Evolutionary conservation across 2,888 invertebrate species (phyloP), one percentile per base, ranked within the genome.

Genomic region (Tipula confusa): DNA sequence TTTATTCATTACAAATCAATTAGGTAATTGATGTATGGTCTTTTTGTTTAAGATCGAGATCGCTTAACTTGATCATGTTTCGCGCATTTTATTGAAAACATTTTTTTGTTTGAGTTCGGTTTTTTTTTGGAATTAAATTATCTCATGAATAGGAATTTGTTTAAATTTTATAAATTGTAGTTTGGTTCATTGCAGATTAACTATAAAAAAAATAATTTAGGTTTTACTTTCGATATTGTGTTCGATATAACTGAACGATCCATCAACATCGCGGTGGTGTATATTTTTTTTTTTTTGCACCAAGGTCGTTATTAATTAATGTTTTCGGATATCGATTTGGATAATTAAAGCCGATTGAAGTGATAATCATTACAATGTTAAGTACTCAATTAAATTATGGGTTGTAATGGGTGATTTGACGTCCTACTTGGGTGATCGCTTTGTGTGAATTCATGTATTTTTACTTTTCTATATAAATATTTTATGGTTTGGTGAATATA

Each of bases 291-390:
- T 43, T 43, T 43, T 64, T 64, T 1, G 64, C n/a, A n/a, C 64
- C 64, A 64, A 64, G 64, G 64, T 64, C 18, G 15, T 15, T 43
- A 43, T 43, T 4, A 43, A 15, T 43, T 43, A 15, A 43, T 43
- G 43, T 43, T 43, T n/a, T 64, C 64, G 64, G 24, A 9, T 64
- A 64, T 64, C 11, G 64, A 64, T 18, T 64, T 64, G 24, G 24
- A 24, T 64, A 64, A 64, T 64, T 64, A 64, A 64, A 64, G 24
- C 7, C 64, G 64, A 18, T 64, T 64, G 64, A 64, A 64, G 64
- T 64, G 64, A 64, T 64, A 64, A 64, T 64, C 24, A 64, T 64
- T 64, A 11, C 64, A 64, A 64, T 64, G 64, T 64, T 64, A 64
- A 64, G 24, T 64, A 24, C 64, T 24, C 64, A 64, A 64, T 64